Evolutionary conservation across 2,888 invertebrate genomes (phyloP).

Genomic region (Diarsia rubi): DNA sequence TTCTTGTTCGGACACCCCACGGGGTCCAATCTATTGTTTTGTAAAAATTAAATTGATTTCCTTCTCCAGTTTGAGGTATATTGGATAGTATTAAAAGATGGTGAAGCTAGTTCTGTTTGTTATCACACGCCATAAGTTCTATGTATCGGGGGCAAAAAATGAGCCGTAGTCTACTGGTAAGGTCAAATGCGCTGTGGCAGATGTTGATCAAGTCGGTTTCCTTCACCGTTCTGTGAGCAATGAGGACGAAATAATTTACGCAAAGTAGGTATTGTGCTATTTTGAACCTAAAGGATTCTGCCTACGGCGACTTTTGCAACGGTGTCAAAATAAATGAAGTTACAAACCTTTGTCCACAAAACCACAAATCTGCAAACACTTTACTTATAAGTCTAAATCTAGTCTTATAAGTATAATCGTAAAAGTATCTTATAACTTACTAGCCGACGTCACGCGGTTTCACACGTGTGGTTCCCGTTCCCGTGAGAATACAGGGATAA

Average conservation of each 20-base stretch:
- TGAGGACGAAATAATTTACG: neutral
- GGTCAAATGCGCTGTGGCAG: neutral
- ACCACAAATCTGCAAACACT: neutral
- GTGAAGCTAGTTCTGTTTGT: neutral
- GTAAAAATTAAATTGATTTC: too few species aligned
- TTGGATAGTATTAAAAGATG: neutral
- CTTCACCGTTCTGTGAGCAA: neutral
- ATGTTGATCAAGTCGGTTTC: neutral
- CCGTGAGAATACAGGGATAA: too few species aligned
- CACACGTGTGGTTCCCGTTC: too few species aligned
- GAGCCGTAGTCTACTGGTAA: neutral
- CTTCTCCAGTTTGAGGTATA: neutral
- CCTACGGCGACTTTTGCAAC: neutral
- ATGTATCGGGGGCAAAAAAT: neutral
- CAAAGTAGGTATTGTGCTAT: too few species aligned
- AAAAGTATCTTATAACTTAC: too few species aligned
- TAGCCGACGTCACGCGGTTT: too few species aligned
- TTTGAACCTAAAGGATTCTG: too few species aligned
- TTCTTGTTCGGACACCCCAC: too few species aligned
- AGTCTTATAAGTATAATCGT: too few species aligned
- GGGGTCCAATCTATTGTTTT: neutral
- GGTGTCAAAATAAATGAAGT: neutral
- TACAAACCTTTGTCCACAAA: neutral
- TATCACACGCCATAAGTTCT: neutral
- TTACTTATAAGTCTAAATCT: too few species aligned